phyloP scores from a whole-genome alignment of 1,140 invertebrate species.

The Paralvinella palmiformis region DNA sequence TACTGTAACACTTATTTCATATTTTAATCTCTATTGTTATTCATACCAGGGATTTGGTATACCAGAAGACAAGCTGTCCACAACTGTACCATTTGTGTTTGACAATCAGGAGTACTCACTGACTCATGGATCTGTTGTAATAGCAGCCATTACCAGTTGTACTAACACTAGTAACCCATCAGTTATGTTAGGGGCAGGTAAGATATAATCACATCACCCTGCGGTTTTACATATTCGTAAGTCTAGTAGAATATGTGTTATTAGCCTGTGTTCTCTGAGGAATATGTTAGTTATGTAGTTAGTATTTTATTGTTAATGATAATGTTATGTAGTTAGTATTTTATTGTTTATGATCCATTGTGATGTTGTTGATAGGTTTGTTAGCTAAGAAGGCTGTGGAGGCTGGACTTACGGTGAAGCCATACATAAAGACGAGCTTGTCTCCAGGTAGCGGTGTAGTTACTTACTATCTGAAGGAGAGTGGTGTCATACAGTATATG shows the following conservation, averaged over 20 bases:
- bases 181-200: constrained; percentile 90
- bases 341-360: no score
- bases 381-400: constrained; percentile 92
- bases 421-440: constrained; percentile 93
- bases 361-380: constrained; percentile 61
- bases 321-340: constrained; percentile 2
- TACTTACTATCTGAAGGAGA: constrained; percentile 87
- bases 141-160: constrained; percentile 95
- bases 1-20: no score
- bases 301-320: no score
- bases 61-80: constrained; percentile 60
- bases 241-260: no score
- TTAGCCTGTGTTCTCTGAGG: no score
- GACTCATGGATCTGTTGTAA: constrained; percentile 88
- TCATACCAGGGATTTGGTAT: constrained; percentile 71
- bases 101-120: constrained; percentile 78
- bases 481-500: constrained; percentile 80
- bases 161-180: constrained; percentile 98
- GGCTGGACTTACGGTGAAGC: constrained; percentile 76
- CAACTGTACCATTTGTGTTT: constrained; percentile 68
- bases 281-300: no score
- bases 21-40: no score
- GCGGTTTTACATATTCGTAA: no score
- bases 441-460: constrained; percentile 97
- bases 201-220: no score